These are phyloP conservation scores for Bathybates hornii DNA, from an alignment of 2,113 vertebrate species.

Conservation along the genomic window DNA sequence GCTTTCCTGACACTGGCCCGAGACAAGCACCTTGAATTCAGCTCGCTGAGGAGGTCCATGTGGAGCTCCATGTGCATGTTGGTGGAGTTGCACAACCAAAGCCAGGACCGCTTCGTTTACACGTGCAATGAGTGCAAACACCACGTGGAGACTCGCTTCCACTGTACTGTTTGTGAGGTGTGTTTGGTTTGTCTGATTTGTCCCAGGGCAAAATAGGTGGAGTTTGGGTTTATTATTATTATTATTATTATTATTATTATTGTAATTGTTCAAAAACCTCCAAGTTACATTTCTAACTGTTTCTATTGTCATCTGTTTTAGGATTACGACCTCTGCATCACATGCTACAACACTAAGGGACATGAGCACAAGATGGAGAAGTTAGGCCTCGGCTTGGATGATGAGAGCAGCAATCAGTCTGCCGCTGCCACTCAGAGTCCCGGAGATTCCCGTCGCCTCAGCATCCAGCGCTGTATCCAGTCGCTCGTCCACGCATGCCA, in stretches of 20 bases:
- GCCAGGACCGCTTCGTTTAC: constrained; percentile 97
- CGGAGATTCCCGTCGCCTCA: constrained; percentile 90
- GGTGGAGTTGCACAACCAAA: constrained; percentile 95
- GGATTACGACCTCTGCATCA: constrained; percentile 98
- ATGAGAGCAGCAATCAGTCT: constrained; percentile 90
- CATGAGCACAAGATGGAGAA: constrained; percentile 99
- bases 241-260: not conserved
- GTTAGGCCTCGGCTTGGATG: constrained; percentile 90
- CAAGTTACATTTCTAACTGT: not conserved
- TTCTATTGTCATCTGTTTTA: constrained; percentile 30
- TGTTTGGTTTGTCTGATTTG: not conserved
- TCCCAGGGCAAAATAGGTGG: not conserved
- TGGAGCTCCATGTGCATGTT: constrained; percentile 99
- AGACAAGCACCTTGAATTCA: constrained; percentile 97
- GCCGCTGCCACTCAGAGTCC: constrained; percentile 89
- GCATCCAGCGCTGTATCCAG: constrained; percentile 98
- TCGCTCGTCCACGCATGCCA: constrained; percentile 96
- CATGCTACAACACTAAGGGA: constrained; percentile 92
- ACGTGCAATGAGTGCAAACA: constrained; percentile 98
- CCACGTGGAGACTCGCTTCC: constrained; percentile 96
- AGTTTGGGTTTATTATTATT: not conserved
- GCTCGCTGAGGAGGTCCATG: constrained; percentile 86
- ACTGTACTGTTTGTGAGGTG: constrained; percentile 92
- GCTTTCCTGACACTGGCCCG: constrained; percentile 95
- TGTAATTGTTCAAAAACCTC: not conserved